Evolutionary conservation across 2,888 invertebrate species (phyloP).

Genomic region (Meiosimyza decipiens): DNA sequence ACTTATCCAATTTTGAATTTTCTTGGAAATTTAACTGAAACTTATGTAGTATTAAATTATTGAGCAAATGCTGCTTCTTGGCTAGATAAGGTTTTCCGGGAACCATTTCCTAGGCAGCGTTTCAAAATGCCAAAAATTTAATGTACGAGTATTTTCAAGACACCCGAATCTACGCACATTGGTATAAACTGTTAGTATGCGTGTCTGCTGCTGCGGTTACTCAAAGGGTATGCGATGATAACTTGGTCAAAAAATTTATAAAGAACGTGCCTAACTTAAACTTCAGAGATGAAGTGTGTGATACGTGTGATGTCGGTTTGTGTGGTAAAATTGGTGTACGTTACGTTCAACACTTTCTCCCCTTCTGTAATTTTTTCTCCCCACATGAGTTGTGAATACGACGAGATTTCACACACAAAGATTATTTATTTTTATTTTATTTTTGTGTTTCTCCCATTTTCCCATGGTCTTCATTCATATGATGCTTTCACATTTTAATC

Average conservation of each 20-base stretch:
- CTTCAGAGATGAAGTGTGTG: neutral
- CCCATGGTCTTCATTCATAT: neutral
- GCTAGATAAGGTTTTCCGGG: no score
- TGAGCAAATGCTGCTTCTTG: no score
- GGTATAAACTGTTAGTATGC: conserved; percentile 1
- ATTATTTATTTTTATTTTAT: conserved; percentile 3
- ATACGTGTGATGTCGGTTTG: no score
- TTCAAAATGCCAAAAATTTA: no score
- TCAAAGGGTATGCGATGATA: conserved; percentile 21
- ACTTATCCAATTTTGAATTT: no score
- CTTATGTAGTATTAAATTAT: no score
- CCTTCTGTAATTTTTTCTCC: neutral
- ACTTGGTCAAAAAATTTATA: conserved; percentile 32
- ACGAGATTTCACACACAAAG: neutral
- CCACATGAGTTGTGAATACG: neutral
- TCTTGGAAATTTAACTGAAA: no score
- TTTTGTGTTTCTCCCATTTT: no score
- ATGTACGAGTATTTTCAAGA: no score
- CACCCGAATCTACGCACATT: no score
- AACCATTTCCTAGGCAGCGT: no score
- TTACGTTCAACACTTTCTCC: conserved; percentile 8
- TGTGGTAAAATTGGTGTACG: neutral
- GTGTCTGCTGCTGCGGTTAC: conserved; percentile 21
- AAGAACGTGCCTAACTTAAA: conserved; percentile 26
- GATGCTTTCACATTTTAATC: conserved; percentile 35